phyloP scores from a whole-genome alignment of 2,797 vertebrate genomes.

The Huso huso region DNA sequence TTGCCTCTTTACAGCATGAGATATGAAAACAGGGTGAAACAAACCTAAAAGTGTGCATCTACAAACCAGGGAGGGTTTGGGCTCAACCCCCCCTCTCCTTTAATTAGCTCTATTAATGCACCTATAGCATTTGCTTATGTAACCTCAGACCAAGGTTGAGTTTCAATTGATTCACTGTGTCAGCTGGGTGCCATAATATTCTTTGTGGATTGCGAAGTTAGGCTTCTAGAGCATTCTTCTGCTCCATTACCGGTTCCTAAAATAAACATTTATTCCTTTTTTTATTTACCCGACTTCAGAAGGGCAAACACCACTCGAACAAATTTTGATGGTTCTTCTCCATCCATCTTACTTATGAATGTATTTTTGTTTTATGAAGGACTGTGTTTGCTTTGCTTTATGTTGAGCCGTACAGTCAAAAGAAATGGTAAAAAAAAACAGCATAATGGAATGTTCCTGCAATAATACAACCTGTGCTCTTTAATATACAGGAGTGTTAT shows the following conservation, averaged over 20 bases:
- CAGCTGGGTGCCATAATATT: conserved; percentile 30
- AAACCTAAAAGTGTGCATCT: conserved; percentile 24
- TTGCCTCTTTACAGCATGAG: conserved; percentile 24
- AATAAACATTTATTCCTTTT: conserved; percentile 19
- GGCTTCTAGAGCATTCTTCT: conserved; percentile 26
- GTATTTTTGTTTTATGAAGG: conserved; percentile 22
- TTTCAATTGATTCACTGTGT: conserved; percentile 51
- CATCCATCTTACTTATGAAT: conserved; percentile 39
- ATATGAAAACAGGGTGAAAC: conserved; percentile 44
- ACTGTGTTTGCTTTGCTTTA: conserved; percentile 23
- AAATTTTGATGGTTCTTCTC: conserved; percentile 20
- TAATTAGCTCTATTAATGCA: conserved; percentile 46
- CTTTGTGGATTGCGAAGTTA: conserved; percentile 37
- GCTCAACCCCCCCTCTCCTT: conserved; percentile 27
- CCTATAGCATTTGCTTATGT: conserved; percentile 43
- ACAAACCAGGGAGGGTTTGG: conserved; percentile 13
- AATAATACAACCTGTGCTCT: too few relatives aligned
- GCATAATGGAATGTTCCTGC: too few relatives aligned
- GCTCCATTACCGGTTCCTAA: conserved; percentile 27
- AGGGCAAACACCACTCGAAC: conserved; percentile 28
- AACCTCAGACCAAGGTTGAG: conserved; percentile 34
- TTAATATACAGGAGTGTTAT: too few relatives aligned
- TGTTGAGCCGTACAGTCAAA: too few relatives aligned
- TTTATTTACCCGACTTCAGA: conserved; percentile 20
- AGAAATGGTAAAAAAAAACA: too few relatives aligned